Evolutionary conservation across 2,888 invertebrate species (phyloP).

Genomic region (Cordilura impudica): DNA sequence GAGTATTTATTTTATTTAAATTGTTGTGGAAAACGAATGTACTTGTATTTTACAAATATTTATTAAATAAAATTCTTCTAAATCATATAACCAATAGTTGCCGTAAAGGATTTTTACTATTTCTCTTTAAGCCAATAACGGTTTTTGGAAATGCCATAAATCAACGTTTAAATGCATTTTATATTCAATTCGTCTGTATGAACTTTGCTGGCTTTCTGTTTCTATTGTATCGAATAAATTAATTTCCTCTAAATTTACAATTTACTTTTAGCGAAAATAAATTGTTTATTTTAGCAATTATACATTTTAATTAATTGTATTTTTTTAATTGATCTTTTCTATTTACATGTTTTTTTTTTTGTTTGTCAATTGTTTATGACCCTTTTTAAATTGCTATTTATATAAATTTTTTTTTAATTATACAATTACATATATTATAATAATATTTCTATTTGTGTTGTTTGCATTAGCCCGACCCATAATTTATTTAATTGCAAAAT

Average conservation of each 20-base stretch:
- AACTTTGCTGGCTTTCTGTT: too few species aligned
- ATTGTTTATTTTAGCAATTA: constrained; percentile 47
- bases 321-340: constrained; percentile 12
- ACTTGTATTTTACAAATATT: not conserved
- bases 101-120: too few species aligned
- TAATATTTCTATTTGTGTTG: not conserved
- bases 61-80: not conserved
- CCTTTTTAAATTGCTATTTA: too few species aligned
- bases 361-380: not conserved
- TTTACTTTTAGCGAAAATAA: constrained; percentile 36
- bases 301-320: constrained; percentile 52
- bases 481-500: too few species aligned
- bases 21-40: not conserved
- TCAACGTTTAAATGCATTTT: too few species aligned
- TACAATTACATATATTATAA: too few species aligned
- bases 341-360: not conserved
- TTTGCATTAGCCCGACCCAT: too few species aligned
- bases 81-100: too few species aligned
- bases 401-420: too few species aligned
- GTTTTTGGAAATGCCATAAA: too few species aligned
- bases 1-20: too few species aligned
- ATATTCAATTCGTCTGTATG: not conserved
- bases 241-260: constrained; percentile 32
- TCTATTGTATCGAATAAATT: not conserved
- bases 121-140: too few species aligned